Percentiles rank a stretch among this genome's conserved stretches.
phyloP scores from a whole-genome alignment of 2,888 invertebrate species.

The Sepiola atlantica region DNA sequence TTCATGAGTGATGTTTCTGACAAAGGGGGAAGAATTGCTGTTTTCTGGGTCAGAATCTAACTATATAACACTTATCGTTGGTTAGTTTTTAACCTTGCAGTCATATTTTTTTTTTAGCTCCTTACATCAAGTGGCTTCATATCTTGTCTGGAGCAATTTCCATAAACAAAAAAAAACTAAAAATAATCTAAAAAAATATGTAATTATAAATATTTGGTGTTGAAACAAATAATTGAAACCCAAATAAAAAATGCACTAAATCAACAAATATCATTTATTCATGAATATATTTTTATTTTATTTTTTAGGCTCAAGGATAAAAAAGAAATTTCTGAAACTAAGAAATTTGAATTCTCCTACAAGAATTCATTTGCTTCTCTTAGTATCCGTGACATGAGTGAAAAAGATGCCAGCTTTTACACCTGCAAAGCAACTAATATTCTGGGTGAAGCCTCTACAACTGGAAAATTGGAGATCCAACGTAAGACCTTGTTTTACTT shows the following conservation, averaged over 20 bases:
- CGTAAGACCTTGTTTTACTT: conserved; percentile 54
- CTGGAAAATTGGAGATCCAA: conserved; percentile 67
- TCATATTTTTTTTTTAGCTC: too few relatives aligned
- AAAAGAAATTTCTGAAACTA: conserved; percentile 63
- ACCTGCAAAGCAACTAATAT: conserved; percentile 72
- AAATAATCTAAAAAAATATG: not conserved
- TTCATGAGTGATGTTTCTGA: too few relatives aligned
- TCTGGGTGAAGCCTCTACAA: conserved; percentile 72
- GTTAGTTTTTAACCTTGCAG: too few relatives aligned
- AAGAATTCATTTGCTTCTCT: conserved; percentile 75
- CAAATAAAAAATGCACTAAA: not conserved
- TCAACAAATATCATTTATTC: not conserved
- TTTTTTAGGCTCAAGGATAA: conserved; percentile 68
- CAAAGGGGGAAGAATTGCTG: too few relatives aligned
- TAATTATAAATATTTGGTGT: not conserved
- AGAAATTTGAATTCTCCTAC: conserved; percentile 67
- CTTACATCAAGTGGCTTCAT: too few relatives aligned
- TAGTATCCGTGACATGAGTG: conserved; percentile 78
- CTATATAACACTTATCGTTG: too few relatives aligned
- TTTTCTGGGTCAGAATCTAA: too few relatives aligned
- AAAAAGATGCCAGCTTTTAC: conserved; percentile 70
- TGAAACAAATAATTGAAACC: not conserved
- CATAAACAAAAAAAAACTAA: too few relatives aligned
- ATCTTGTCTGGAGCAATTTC: too few relatives aligned
- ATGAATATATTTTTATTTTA: not conserved